Evolutionary conservation across 2,113 vertebrate genomes (phyloP), one percentile per base, ranked within the genome.

Genomic region (Pogonocichla stellata): DNA sequence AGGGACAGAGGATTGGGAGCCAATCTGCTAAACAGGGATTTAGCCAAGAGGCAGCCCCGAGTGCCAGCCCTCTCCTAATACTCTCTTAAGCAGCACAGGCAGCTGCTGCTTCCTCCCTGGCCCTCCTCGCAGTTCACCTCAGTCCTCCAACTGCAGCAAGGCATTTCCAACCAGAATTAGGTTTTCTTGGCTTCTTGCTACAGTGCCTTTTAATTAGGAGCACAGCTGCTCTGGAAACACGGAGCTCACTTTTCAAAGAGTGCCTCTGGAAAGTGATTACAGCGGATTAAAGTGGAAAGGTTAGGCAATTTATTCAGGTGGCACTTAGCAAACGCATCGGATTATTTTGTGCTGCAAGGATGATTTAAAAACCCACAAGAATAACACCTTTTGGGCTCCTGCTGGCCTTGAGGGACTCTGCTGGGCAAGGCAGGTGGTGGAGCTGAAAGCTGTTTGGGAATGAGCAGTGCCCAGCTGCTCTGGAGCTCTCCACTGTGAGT

Each of bases 131-230:
- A 13, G 51, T n/a, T 92, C 64, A 56, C 66, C 78, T 71, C 80
- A 22, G 62, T 88, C 54, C 61, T 94, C 51, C 64, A 66, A 36
- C 88, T 36, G 8, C 91, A 93, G 81, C 75, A 69, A 83, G 65
- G 93, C 64, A n/a, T 79, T 81, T 90, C 81, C 88, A 92, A 93
- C 45, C 87, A 80, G 62, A 96, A 94, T 79, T 67, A 50, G 14
- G 42, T 91, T 90, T 62, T 28, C 15, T 54, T 57, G 80, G 77
- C 83, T 95, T 92, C 93, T 91, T 96, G 94, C 96, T 97, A 96
- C 95, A 80, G 54, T 75, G 90, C 88, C 89, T 97, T 98, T 98
- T 97, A 97, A 97, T 97, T 97, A 97, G 95, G 83, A 95, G 48
- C 75, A 45, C 69, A 79, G 91, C 95, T 92, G 88, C 95, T 87